These are phyloP conservation scores for Hirtodrosophila histrioides DNA, from an alignment of 2,888 invertebrate species.

Conservation along the genomic window DNA sequence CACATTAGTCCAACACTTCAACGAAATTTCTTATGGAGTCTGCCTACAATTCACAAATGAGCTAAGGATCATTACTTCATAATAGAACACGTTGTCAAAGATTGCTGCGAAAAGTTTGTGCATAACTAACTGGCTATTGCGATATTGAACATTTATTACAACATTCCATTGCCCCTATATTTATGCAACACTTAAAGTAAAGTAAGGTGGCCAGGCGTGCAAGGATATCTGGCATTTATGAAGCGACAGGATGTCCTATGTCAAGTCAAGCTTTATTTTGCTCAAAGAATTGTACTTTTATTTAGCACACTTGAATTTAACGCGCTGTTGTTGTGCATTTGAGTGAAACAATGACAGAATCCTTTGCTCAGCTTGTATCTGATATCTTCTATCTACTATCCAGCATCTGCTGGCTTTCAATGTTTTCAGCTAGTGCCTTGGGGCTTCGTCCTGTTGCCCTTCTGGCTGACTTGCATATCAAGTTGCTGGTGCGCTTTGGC, in stretches of 20 bases:
- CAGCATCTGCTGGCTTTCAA: slow-evolving; percentile 36
- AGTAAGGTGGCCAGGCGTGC: no score
- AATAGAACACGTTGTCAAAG: no score
- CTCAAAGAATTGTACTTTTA: slow-evolving; percentile 1
- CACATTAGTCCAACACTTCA: no score
- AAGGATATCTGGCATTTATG: no score
- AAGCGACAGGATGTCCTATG: slow-evolving; percentile 2
- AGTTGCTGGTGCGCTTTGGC: slow-evolving; percentile 53
- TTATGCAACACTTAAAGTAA: no score
- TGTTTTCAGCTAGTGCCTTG: slow-evolving; percentile 35
- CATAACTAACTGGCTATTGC: no score
- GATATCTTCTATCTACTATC: slow-evolving; percentile 31
- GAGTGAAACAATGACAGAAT: slow-evolving; percentile 68
- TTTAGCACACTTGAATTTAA: slow-evolving; percentile 57
- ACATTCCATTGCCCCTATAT: no score
- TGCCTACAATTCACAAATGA: no score
- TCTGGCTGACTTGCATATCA: slow-evolving; percentile 64
- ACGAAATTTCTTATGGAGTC: no score
- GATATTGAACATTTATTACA: no score
- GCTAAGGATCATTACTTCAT: no score
- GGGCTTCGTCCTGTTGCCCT: slow-evolving; percentile 36
- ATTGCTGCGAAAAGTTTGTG: no score
- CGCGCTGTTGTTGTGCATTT: slow-evolving; percentile 72
- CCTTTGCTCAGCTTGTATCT: slow-evolving; percentile 30
- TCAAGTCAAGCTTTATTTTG: background rate